Evolutionary conservation across 2,113 vertebrate genomes (phyloP).

Genomic region (Nycticebus coucang): DNA sequence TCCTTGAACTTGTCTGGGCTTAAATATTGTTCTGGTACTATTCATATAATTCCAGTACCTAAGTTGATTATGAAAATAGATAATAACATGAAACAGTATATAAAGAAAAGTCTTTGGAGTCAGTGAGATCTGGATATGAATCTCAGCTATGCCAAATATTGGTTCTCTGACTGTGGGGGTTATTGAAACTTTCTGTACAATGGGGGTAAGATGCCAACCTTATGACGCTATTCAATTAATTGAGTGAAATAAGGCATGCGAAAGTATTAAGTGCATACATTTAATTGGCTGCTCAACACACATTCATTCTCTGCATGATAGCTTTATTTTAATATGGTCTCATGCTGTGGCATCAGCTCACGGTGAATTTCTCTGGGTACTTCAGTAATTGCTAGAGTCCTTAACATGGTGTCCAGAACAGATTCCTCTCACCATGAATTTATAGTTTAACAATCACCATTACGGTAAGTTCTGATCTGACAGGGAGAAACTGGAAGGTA

Average conservation of each 20-base stretch:
- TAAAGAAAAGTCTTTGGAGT: background rate
- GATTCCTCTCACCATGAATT: background rate
- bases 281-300: constrained; percentile 7
- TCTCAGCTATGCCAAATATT: background rate
- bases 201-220: background rate
- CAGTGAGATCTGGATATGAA: background rate
- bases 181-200: background rate
- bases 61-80: constrained; percentile 10
- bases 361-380: background rate
- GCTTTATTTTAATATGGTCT: background rate
- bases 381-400: background rate
- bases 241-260: background rate
- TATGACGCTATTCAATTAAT: background rate
- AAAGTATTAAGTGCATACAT: background rate
- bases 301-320: background rate
- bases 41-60: background rate
- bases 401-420: background rate
- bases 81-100: background rate
- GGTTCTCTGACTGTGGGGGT: background rate
- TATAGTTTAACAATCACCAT: background rate
- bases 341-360: background rate
- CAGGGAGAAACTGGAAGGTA: background rate
- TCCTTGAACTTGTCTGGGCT: constrained; percentile 57
- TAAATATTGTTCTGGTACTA: constrained; percentile 33
- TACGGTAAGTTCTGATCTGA: background rate